Conservation (phyloP, 30 jellyfish, hydroid and myxozoan species). For the Hydra vulgaris region DNA sequence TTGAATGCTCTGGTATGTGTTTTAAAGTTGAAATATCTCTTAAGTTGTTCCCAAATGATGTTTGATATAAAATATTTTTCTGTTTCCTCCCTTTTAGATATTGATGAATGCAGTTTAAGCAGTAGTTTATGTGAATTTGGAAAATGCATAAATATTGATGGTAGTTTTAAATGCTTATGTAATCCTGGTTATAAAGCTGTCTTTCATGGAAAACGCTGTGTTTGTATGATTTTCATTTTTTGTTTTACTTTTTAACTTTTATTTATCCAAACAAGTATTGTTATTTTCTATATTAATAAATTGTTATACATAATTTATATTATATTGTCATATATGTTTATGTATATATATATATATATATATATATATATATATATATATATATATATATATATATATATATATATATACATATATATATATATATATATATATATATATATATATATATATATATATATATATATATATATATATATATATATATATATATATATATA, state of each 20-base stretch:
- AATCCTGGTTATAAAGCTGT: conserved; percentile 18
- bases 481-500: too few species aligned
- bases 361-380: too few species aligned
- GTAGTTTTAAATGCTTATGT: conserved; percentile 66
- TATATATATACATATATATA: too few species aligned
- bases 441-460: too few species aligned
- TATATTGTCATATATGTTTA: too few species aligned
- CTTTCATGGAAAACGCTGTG: conserved; percentile 30
- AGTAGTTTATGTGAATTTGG: conserved; percentile 53
- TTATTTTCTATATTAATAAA: neutral
- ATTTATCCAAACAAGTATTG: neutral
- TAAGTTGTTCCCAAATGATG: neutral
- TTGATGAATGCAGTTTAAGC: conserved; percentile 64
- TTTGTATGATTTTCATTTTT: conserved; percentile 11
- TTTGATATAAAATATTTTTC: too few species aligned
- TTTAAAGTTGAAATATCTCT: neutral
- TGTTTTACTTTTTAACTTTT: neutral
- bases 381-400: too few species aligned
- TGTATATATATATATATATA: too few species aligned
- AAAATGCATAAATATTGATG: conserved; percentile 83
- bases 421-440: too few species aligned
- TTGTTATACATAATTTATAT: too few species aligned
- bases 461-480: too few species aligned
- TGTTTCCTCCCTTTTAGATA: too few species aligned
- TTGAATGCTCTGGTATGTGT: conserved; percentile 55